These are phyloP conservation scores for Tanypteryx hageni DNA, from an alignment of 2,888 invertebrate genomes.

Conservation along the genomic window DNA sequence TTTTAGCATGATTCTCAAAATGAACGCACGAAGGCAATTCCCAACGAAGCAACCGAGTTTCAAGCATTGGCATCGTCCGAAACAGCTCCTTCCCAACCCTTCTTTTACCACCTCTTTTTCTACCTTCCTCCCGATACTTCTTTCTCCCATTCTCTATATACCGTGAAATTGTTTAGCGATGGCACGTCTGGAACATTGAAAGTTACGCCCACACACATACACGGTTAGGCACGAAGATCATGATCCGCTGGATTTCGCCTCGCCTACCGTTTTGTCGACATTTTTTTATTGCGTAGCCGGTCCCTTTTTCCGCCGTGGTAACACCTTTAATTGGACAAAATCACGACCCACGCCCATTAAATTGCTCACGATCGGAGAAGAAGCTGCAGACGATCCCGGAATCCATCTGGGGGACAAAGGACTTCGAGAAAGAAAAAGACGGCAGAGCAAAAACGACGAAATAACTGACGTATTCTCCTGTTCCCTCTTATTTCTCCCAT, in stretches of 20 bases:
- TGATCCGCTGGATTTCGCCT: neutral
- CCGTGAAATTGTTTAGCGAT: neutral
- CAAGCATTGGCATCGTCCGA: too few relatives aligned
- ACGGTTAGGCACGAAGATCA: neutral
- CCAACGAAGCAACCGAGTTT: too few relatives aligned
- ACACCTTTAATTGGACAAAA: constrained; percentile 38
- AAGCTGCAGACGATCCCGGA: neutral
- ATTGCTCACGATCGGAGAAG: neutral
- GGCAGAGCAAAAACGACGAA: neutral
- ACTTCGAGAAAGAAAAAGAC: neutral
- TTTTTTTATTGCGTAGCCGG: neutral
- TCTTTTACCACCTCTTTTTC: neutral
- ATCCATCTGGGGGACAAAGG: neutral
- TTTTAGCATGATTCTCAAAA: too few relatives aligned
- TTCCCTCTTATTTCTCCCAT: too few relatives aligned
- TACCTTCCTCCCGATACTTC: constrained; percentile 26
- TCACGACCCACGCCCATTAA: neutral
- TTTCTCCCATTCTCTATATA: neutral
- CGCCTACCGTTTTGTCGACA: neutral
- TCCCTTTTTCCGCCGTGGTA: neutral
- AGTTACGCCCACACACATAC: neutral
- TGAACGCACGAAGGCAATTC: too few relatives aligned
- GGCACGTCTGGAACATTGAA: neutral
- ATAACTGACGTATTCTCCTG: neutral
- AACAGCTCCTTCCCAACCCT: neutral